Conservation (phyloP, 2,888 invertebrate genomes). For the Azorinus chamasolen region DNA sequence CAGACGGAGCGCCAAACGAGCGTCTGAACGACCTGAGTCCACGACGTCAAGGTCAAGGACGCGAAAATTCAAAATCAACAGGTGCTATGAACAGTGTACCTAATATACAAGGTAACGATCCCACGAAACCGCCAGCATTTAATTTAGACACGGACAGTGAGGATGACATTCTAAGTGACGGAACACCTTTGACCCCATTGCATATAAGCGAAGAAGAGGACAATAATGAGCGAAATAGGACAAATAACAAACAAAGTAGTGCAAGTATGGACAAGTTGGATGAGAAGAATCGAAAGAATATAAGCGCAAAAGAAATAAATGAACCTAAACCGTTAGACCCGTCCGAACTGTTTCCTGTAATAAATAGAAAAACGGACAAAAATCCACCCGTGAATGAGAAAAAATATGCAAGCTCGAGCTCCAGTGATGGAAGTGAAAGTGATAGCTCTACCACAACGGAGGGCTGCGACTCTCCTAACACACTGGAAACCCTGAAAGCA, state of each 20-base stretch:
- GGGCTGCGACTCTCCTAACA: conserved; percentile 63
- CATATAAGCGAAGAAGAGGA: conserved; percentile 69
- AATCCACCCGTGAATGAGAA: conserved; percentile 6
- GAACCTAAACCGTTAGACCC: too few relatives aligned
- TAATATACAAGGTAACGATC: conserved; percentile 38
- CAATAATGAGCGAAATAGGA: conserved; percentile 16
- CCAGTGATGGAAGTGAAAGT: conserved; percentile 35
- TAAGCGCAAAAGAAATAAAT: background rate
- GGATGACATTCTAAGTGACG: conserved; percentile 51
- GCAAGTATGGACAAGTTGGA: conserved; percentile 4
- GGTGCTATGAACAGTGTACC: conserved; percentile 42
- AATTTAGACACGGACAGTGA: conserved; percentile 63
- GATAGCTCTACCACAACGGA: conserved; percentile 57
- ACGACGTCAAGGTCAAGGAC: conserved; percentile 11
- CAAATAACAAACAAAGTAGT: too few relatives aligned
- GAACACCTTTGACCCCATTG: conserved; percentile 59
- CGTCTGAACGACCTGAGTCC: conserved; percentile 52
- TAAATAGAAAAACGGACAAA: too few relatives aligned
- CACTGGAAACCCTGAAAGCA: conserved; percentile 17
- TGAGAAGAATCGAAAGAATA: background rate
- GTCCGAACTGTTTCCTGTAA: too few relatives aligned
- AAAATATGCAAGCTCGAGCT: conserved; percentile 37
- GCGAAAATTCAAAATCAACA: conserved; percentile 21
- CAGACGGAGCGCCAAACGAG: conserved; percentile 43
- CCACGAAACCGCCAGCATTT: conserved; percentile 47